Conservation (phyloP, 2,888 invertebrate genomes). For the Harpalus rubripes region DNA sequence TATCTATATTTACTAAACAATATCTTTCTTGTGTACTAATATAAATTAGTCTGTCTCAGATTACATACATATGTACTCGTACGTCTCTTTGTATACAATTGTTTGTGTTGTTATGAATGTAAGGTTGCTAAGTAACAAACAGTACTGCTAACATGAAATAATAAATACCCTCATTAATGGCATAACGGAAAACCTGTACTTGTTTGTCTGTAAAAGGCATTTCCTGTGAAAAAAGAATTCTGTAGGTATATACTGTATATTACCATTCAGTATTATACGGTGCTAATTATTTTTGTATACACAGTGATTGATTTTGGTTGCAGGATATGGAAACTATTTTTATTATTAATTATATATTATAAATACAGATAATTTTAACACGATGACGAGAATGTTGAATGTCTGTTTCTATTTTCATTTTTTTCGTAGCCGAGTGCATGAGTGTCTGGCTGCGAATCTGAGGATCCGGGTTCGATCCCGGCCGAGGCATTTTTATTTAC, state of each 20-base stretch:
- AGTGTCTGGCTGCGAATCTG: too few relatives aligned
- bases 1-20: not conserved
- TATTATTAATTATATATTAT: too few relatives aligned
- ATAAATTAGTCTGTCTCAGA: not conserved
- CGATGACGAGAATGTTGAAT: too few relatives aligned
- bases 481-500: too few relatives aligned
- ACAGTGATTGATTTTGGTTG: too few relatives aligned
- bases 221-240: constrained; percentile 56
- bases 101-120: constrained; percentile 32
- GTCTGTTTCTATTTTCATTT: too few relatives aligned
- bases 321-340: too few relatives aligned
- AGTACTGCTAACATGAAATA: constrained; percentile 51
- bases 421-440: too few relatives aligned
- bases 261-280: constrained; percentile 28
- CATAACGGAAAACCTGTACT: constrained; percentile 55
- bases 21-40: not conserved
- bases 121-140: constrained; percentile 45
- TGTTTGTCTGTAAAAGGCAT: constrained; percentile 7
- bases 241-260: constrained; percentile 1
- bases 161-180: constrained; percentile 62
- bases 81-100: constrained; percentile 13
- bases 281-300: constrained; percentile 4
- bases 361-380: too few relatives aligned
- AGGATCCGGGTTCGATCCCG: too few relatives aligned
- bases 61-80: constrained; percentile 1